phyloP scores from a whole-genome alignment of 1,140 invertebrate species.

The Bombus pascuorum region DNA sequence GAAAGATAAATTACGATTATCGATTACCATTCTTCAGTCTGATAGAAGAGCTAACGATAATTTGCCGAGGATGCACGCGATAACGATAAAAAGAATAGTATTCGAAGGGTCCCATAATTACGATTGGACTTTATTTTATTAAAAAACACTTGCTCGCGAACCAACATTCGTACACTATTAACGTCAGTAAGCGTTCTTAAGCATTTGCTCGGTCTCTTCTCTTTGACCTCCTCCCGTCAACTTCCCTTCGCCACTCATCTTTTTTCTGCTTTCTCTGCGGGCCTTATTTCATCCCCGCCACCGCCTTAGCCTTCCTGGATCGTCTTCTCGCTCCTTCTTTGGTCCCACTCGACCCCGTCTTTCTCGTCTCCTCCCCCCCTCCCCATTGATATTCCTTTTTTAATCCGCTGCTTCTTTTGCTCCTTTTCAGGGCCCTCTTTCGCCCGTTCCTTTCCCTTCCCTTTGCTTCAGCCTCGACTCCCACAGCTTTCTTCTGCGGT shows the following conservation, averaged over 20 bases:
- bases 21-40: neutral
- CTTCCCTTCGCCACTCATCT: neutral
- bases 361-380: neutral
- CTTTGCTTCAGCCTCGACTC: neutral
- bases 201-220: neutral
- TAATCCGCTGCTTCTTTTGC: neutral
- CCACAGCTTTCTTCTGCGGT: conserved; percentile 6
- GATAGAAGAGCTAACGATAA: neutral
- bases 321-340: conserved; percentile 26
- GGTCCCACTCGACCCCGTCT: conserved; percentile 10
- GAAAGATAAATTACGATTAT: neutral
- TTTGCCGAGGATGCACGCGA: neutral
- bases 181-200: neutral
- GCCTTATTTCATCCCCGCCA: conserved; percentile 4
- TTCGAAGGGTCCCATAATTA: too few species aligned
- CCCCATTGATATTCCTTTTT: conserved; percentile 2
- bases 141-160: too few species aligned
- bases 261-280: neutral
- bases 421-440: neutral
- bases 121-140: too few species aligned
- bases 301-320: neutral
- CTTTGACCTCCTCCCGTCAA: neutral
- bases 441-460: neutral
- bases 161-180: neutral
- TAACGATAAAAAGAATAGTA: too few species aligned